Evolutionary conservation across 2,888 invertebrate species (phyloP), one percentile per base, ranked within the genome.

Genomic region (Digitonthophagus gazella): DNA sequence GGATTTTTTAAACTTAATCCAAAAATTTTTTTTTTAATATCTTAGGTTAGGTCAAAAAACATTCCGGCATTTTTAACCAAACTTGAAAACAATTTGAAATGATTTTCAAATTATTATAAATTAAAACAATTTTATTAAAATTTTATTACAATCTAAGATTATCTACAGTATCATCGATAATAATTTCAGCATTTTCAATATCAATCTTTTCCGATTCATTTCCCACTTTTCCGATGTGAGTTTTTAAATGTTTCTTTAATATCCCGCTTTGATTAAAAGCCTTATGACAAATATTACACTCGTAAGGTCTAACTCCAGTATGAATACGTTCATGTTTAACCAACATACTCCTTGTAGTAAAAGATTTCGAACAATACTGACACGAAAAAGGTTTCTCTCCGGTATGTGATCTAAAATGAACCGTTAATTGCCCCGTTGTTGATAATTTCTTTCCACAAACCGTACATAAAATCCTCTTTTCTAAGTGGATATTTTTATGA

Each of bases 351-450:
- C 73, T 73, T 3, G 80, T 80, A 2, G 78, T 71, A 71, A 81
- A 81, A 2, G 77, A 72, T 74, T 79, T 80, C 3, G 74, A 67
- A 71, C 80, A 81, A 18, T 71, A 68, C 15, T 71, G 64, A 70
- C 80, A 81, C 11, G 71, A 68, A 72, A 74, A 80, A 3, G 80
- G 80, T 71, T 79, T 79, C 72, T 81, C 81, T 0, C 81, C 80
- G 2, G 81, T 81, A 67, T 81, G 81, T 4, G 79, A 74, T 63
- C 81, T 70, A 66, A 80, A 65, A 68, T 79, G 79, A n/a, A 79
- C 72, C 3, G 77, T 79, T 55, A 79, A 71, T 68, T 78, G 78
- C 65, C 79, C 79, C 69, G 79, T 79, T n/a, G 80, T 78, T 11
- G 78, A 75, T 75, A 81, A 75, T 69, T 76, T 74, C 71, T 81